phyloP scores from a whole-genome alignment of 2,113 vertebrate species.

The Abramis brama region DNA sequence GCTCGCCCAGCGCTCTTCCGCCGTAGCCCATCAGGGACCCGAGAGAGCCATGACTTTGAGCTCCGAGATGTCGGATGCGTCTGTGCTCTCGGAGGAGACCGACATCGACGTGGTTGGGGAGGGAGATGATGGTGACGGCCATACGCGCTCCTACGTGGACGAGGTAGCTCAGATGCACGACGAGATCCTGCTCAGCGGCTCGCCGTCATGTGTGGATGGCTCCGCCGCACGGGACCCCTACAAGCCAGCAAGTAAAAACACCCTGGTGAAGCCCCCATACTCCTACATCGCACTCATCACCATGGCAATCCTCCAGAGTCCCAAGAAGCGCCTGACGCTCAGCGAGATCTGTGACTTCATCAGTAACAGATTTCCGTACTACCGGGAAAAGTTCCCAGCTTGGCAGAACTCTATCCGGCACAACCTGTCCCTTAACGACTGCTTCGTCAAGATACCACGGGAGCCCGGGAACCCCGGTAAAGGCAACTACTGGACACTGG shows the following conservation, averaged over 20 bases:
- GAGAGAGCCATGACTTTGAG: slow-evolving; percentile 89
- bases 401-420: slow-evolving; percentile 88
- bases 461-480: slow-evolving; percentile 90
- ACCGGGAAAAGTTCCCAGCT: slow-evolving; percentile 86
- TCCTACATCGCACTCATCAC: slow-evolving; percentile 95
- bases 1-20: slow-evolving; percentile 22
- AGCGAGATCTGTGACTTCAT: slow-evolving; percentile 90
- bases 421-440: slow-evolving; percentile 86
- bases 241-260: slow-evolving; percentile 81
- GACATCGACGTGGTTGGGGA: slow-evolving; percentile 95
- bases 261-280: slow-evolving; percentile 91
- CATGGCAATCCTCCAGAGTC: slow-evolving; percentile 93
- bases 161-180: slow-evolving; percentile 82
- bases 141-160: slow-evolving; percentile 79
- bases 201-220: slow-evolving; percentile 72
- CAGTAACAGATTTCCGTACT: slow-evolving; percentile 85
- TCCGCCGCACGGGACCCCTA: slow-evolving; percentile 73
- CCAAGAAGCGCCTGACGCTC: slow-evolving; percentile 90
- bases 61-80: slow-evolving; percentile 93
- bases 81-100: slow-evolving; percentile 89
- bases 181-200: slow-evolving; percentile 73
- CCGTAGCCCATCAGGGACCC: slow-evolving; percentile 57
- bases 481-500: slow-evolving; percentile 91
- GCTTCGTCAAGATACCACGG: slow-evolving; percentile 86
- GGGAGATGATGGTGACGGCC: slow-evolving; percentile 81